Base-by-base conservation (phyloP, 1,140 invertebrate genomes). In the Akabosia matsudoensis region DNA sequence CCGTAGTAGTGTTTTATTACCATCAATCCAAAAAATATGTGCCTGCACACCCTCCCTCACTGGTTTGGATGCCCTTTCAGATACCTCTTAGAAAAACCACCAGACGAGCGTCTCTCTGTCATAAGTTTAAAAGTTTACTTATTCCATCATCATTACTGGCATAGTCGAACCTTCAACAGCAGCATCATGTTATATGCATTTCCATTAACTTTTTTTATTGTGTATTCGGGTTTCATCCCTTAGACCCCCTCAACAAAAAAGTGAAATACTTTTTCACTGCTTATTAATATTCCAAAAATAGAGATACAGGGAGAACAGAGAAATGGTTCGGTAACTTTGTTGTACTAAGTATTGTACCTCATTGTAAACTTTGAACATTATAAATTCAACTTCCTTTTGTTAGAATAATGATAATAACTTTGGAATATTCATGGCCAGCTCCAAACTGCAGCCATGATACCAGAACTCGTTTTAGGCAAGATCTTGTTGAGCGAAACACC, bases 221-320 rank as follows among this genome's bases (percentile, higher is more conserved):
- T 61, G 4, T 22, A 61, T n/a, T n/a, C 54, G 54, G 3, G 24
- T 61, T 61, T 24, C 24, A 4, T 61, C n/a, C 24, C 54, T 61
- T 24, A 10, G n/a, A 61, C 54, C 54, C 24, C 24, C 54, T 61
- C 54, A 3, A n/a, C 7, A 61, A 61, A 61, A 10, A 16, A 4
- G 24, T 10, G 24, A 22, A 13, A 13, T 61, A 10, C n/a, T 24
- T 61, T 61, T 61, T 22, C 4, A n/a, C 24, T 61, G 4, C 24
- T 61, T 61, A 61, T 61, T 61, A 61, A 61, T 61, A 61, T 61
- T 61, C 54, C 45, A 61, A 61, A 61, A 61, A 61, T 61, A 24
- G 24, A 61, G 24, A n/a, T 10, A 24, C 24, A 7, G n/a, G 18
- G 37, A 61, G 54, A 61, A 24, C 54, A 61, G 54, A 61, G n/a